phyloP scores from a whole-genome alignment of 1,140 invertebrate genomes.

The Panagrolaimus sp. region DNA sequence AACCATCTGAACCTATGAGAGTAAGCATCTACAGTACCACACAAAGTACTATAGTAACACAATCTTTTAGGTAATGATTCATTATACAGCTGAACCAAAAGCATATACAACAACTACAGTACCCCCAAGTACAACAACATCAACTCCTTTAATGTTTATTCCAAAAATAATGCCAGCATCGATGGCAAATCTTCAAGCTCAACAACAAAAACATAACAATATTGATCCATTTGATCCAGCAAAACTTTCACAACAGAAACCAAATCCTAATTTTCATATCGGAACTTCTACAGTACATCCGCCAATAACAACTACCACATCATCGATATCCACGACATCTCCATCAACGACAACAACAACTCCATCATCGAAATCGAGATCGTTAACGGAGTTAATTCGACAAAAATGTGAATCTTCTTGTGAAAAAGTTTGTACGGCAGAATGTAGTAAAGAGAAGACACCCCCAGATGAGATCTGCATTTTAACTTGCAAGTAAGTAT shows the following conservation, averaged over 20 bases:
- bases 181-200: background rate
- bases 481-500: background rate
- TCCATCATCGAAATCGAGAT: background rate
- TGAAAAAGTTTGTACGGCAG: slow-evolving; percentile 6
- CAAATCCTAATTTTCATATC: slow-evolving; percentile 12
- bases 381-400: background rate
- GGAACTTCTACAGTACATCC: background rate
- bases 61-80: no score
- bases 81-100: no score
- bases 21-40: no score
- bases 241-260: background rate
- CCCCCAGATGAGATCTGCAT: background rate
- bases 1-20: no score
- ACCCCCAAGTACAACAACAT: background rate
- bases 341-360: background rate
- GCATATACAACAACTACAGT: background rate
- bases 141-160: background rate
- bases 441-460: background rate
- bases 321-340: background rate
- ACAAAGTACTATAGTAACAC: no score
- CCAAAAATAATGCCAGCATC: background rate
- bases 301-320: background rate
- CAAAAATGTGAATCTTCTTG: slow-evolving; percentile 12
- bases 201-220: background rate
- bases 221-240: background rate